Base-by-base conservation (phyloP, 2,888 invertebrate species). In the Schizotus pectinicornis region DNA sequence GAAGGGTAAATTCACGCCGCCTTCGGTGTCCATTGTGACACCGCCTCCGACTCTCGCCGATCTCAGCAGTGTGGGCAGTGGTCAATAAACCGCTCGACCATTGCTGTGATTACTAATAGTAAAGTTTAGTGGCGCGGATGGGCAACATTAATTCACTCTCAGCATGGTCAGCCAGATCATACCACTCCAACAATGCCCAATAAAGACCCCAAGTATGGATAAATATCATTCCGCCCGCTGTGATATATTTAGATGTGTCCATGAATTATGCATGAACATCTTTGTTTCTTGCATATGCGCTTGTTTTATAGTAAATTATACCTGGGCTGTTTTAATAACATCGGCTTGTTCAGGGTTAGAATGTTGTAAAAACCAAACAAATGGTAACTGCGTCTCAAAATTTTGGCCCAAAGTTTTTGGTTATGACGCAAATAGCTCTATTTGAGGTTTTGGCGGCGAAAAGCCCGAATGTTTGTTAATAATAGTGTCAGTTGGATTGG, bases 141-240 rank as follows among this genome's bases (percentile, higher is more conserved):
- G n/a, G 14, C 11, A 12, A 47, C 39, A 47, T 43, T 38, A 47
- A 41, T 38, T 48, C 31, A 7, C 22, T 39, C 50, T 31, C 54
- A 59, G 49, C 50, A 42, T 38, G 45, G 46, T 35, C 54, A 59
- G 49, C 50, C 36, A 33, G 45, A 38, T 9, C 32, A 39, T 42
- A 37, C 30, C 43, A 48, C 33, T 48, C 9, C 39, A 53, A 58
- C 58, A 58, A 58, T 53, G 48, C 50, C 42, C 42, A 55, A 59
- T 51, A 52, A 35, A 54, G 32, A 11, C 30, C 54, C 59, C 41
- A 36, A 51, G 22, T 55, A 50, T 39, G 50, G 41, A 50, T 38
- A 55, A 51, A 47, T 59, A 59, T 55, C 41, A 55, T 50, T 55
- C 47, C 48, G 50, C 59, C 59, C 34, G 59, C 59, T 59, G 59